A percentile compares a stretch with the other conserved stretches of the same genome.
Conservation (phyloP, 1,140 invertebrate species). For the Oreohelix idahoensis region DNA sequence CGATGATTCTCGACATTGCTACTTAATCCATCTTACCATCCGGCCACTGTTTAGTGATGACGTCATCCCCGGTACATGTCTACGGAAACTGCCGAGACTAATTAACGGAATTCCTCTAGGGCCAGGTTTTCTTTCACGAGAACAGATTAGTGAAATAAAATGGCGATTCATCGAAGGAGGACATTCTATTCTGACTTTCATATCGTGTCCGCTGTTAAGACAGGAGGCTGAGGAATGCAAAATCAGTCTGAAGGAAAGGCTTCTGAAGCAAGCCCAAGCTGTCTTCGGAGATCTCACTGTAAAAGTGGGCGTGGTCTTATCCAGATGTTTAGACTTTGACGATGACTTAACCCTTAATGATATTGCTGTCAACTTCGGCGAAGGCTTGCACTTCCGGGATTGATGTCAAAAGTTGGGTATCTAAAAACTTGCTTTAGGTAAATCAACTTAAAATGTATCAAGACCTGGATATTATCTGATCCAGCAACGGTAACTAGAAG, state of each 20-base stretch:
- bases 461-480: too few relatives aligned
- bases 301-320: conserved; percentile 56
- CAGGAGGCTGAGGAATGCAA: conserved; percentile 62
- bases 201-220: conserved; percentile 54
- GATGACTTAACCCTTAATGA: conserved; percentile 65
- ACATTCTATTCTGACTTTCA: conserved; percentile 52
- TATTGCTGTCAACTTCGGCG: conserved; percentile 56
- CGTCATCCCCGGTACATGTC: conserved; percentile 52
- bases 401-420: too few relatives aligned
- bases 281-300: conserved; percentile 65
- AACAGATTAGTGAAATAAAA: conserved; percentile 52
- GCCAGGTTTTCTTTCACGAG: conserved; percentile 54
- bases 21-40: conserved; percentile 58
- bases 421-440: too few relatives aligned
- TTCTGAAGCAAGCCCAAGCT: conserved; percentile 52
- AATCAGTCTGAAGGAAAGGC: conserved; percentile 52
- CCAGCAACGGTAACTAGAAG: too few relatives aligned
- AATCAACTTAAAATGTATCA: too few relatives aligned
- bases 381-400: conserved; percentile 63
- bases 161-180: conserved; percentile 63
- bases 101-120: conserved; percentile 65
- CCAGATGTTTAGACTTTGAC: conserved; percentile 59
- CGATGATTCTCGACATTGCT: conserved; percentile 57
- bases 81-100: conserved; percentile 59
- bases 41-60: conserved; percentile 57